Conservation (phyloP, 92 coral and sea anemone genomes). For the Muricea muricata region DNA sequence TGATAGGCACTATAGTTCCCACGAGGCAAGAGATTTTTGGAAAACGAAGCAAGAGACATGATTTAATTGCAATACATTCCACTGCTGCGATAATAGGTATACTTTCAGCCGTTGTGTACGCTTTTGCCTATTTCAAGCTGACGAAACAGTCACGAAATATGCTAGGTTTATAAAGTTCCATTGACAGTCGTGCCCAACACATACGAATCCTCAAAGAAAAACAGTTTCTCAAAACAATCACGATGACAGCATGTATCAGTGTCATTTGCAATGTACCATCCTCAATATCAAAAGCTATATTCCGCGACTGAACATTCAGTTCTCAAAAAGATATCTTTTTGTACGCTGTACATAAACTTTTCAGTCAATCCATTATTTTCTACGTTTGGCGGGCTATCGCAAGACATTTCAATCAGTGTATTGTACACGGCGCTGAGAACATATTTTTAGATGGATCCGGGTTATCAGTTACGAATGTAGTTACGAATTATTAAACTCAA, state of each 20-base stretch:
- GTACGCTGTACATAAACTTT: neutral
- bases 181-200: neutral
- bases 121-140: neutral
- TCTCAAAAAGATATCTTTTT: neutral
- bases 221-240: neutral
- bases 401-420: neutral
- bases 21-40: neutral
- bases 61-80: neutral
- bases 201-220: neutral
- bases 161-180: neutral
- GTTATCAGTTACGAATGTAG: too few relatives aligned
- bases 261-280: neutral
- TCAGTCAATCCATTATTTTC: neutral
- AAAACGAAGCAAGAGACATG: neutral
- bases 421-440: too few relatives aligned
- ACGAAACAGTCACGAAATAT: neutral
- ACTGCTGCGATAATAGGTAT: neutral
- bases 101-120: neutral
- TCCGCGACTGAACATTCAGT: too few relatives aligned
- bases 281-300: neutral
- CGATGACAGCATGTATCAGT: neutral
- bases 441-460: too few relatives aligned
- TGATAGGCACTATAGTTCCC: neutral
- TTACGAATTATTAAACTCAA: too few relatives aligned
- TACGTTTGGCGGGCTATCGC: neutral